phyloP scores from a whole-genome alignment of 2,113 vertebrate genomes.

The Noctilio leporinus region DNA sequence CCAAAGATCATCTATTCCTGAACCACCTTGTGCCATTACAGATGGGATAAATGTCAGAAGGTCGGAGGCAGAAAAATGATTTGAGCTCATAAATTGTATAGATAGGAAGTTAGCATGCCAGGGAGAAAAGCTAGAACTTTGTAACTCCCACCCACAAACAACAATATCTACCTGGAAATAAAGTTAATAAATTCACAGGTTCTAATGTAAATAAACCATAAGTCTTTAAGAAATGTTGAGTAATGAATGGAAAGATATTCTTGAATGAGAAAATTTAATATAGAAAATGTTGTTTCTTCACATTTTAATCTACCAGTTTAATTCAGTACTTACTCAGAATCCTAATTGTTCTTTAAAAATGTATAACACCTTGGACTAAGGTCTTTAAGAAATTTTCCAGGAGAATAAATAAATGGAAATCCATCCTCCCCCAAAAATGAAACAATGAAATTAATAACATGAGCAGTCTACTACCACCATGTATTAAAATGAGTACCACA shows the following conservation, averaged over 20 bases:
- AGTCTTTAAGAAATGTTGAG: neutral
- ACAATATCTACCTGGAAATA: neutral
- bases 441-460: neutral
- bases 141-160: neutral
- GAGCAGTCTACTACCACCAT: neutral
- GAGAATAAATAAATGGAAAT: constrained; percentile 20
- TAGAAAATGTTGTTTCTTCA: neutral
- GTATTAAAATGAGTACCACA: neutral
- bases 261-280: neutral
- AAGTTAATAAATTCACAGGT: neutral
- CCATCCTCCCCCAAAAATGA: neutral
- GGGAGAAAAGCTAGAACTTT: neutral
- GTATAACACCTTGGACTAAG: neutral
- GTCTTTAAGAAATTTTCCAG: neutral
- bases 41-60: neutral
- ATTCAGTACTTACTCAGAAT: neutral
- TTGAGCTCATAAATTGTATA: neutral
- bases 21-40: neutral
- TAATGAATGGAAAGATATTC: neutral
- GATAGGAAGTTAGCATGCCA: neutral
- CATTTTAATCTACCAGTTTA: neutral
- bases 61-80: neutral
- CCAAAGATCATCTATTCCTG: neutral
- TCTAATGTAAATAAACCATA: neutral
- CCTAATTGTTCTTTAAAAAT: neutral